Evolutionary conservation across 53 echinoderm and acorn worm genomes (phyloP), one percentile per base, ranked within the genome.

Genomic region (Holothuria leucospilota): DNA sequence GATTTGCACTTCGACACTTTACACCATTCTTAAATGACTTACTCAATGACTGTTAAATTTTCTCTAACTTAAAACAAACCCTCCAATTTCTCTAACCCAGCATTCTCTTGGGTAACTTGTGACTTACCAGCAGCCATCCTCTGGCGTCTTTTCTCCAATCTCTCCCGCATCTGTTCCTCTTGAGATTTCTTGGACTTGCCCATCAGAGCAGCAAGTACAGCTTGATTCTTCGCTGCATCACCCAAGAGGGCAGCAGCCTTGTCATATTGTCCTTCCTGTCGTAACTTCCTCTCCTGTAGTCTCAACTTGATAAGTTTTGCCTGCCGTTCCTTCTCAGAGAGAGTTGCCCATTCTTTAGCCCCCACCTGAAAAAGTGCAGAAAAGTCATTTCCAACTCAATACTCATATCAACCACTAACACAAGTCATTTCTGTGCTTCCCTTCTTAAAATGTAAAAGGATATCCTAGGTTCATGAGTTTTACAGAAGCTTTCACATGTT

Each of bases 181-280:
- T 95, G 90, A 8, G 85, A 90, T 42, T 92, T 92, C 88, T 86
- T 92, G 41, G 92, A 93, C 62, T 93, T 88, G 53, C 95, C 95
- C 75, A 95, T 91, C 90, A 95, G 88, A 71, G 87, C 81, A 52
- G 93, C 95, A 51, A 98, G 90, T n/a, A 95, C 93, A 29, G 81
- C 77, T 71, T 95, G 95, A 27, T 95, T 91, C 56, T 93, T 95
- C 20, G 90, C 83, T 41, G 93, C 99, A 52, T 98, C 99, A 28
- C 99, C 99, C n/a, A 98, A 85, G 65, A 98, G 84, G 12, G 91
- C 90, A 11, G 98, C 90, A 0, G 95, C 98, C 85, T 98, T 95
- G 11, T 98, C 98, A 61, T 90, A 82, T 85, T 98, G 95, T 15
- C 98, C 98, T 56, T 93, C 98, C 74, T 95, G 88, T 18, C 98